Conservation (phyloP, 1,140 invertebrate genomes). For the Halyomorpha halys region DNA sequence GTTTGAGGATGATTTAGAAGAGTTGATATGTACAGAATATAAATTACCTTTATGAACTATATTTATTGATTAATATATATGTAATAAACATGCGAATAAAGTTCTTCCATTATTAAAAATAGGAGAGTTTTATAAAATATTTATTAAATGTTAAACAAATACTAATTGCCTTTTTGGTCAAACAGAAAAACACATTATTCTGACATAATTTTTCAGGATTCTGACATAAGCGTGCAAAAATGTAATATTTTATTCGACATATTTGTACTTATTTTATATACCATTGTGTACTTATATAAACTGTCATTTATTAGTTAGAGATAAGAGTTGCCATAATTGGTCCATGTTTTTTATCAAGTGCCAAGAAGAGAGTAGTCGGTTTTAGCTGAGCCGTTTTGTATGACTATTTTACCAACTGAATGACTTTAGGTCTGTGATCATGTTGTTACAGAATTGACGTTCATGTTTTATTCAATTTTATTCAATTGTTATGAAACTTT, state of each 20-base stretch:
- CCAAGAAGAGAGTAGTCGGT: neutral
- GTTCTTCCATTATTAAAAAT: slow-evolving; percentile 12
- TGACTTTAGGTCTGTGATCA: slow-evolving; percentile 14
- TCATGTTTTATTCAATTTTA: slow-evolving; percentile 11
- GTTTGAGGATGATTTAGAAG: neutral
- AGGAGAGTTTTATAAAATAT: slow-evolving; percentile 1
- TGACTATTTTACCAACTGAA: neutral
- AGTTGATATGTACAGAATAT: slow-evolving; percentile 18
- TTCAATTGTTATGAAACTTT: slow-evolving; percentile 8
- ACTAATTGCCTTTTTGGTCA: neutral
- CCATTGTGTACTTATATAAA: slow-evolving; percentile 9
- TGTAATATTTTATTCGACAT: neutral
- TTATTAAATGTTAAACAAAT: neutral
- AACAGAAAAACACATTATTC: neutral
- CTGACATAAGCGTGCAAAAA: neutral
- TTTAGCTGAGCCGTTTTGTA: neutral
- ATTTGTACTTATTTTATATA: slow-evolving; percentile 16
- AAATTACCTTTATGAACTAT: neutral
- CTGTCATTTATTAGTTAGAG: neutral
- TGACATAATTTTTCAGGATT: neutral
- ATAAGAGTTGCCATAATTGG: neutral
- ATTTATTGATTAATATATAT: neutral
- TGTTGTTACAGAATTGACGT: neutral
- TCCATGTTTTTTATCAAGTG: slow-evolving; percentile 7
- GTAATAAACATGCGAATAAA: neutral